These are phyloP conservation scores for Chloromyia formosa DNA, from an alignment of 2,888 invertebrate species.

Conservation along the genomic window DNA sequence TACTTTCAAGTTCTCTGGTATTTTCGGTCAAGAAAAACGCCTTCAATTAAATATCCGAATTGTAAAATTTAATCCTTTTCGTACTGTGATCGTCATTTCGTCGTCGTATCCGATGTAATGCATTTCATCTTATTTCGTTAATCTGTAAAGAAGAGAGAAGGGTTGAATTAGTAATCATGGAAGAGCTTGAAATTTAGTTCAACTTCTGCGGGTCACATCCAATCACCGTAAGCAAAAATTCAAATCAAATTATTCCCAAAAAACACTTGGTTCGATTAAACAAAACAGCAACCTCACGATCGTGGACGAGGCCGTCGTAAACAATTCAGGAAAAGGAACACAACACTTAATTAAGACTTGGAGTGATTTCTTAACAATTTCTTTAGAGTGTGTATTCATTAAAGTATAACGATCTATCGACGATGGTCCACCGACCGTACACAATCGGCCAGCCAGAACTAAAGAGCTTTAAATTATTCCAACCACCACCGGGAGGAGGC, in stretches of 20 bases:
- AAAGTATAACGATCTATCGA: background rate
- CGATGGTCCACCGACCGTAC: background rate
- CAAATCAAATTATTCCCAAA: too few species aligned
- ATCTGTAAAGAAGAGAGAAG: constrained; percentile 12
- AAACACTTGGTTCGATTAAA: too few species aligned
- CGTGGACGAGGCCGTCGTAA: background rate
- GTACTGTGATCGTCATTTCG: constrained; percentile 23
- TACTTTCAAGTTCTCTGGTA: background rate
- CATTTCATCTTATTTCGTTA: constrained; percentile 28
- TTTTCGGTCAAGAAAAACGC: too few species aligned
- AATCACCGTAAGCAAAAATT: too few species aligned
- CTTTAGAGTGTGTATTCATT: constrained; percentile 14
- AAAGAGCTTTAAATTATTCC: too few species aligned
- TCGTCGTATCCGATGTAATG: constrained; percentile 2
- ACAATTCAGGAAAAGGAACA: constrained; percentile 18
- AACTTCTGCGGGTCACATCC: too few species aligned
- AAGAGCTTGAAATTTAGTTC: too few species aligned
- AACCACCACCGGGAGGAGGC: too few species aligned
- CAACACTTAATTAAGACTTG: constrained; percentile 27
- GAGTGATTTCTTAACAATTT: background rate
- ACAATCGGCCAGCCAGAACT: background rate
- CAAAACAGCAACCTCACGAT: too few species aligned
- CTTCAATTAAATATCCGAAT: constrained; percentile 10
- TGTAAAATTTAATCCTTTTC: constrained; percentile 1
- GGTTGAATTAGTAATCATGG: background rate